These are phyloP conservation scores for Caranx melampygus DNA, from an alignment of 2,113 vertebrate species.

Conservation along the genomic window DNA sequence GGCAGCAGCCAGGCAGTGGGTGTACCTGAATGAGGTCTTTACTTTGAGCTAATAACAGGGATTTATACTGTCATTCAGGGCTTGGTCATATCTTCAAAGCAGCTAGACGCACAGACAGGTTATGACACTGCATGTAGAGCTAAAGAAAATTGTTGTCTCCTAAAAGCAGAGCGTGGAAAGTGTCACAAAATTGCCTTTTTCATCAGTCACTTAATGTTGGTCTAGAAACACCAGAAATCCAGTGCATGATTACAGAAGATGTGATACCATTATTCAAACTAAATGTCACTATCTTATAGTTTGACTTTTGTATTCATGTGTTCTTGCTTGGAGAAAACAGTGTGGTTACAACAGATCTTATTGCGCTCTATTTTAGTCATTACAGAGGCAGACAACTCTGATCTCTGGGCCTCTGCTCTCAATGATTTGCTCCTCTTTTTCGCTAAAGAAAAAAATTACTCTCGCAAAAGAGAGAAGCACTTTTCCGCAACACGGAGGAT, in stretches of 20 bases:
- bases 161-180: conserved; percentile 20
- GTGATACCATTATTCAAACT: neutral
- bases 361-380: neutral
- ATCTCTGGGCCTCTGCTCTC: neutral
- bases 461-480: neutral
- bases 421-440: neutral
- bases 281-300: neutral
- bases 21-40: conserved; percentile 65
- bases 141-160: conserved; percentile 39
- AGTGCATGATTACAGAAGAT: neutral
- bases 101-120: conserved; percentile 26
- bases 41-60: conserved; percentile 66
- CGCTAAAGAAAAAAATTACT: neutral
- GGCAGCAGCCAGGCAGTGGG: conserved; percentile 56
- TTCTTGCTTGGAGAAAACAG: neutral
- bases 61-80: conserved; percentile 64
- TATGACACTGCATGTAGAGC: conserved; percentile 41
- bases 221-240: neutral
- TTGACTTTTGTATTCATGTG: neutral
- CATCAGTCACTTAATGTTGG: conserved; percentile 39
- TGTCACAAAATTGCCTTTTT: conserved; percentile 37
- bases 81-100: conserved; percentile 36
- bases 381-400: conserved; percentile 2
- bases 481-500: neutral
- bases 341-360: neutral